A percentile compares a stretch with the other conserved stretches of the same genome.
Evolutionary conservation across 1,140 invertebrate genomes (phyloP).

Genomic region (Plutomurus gul): DNA sequence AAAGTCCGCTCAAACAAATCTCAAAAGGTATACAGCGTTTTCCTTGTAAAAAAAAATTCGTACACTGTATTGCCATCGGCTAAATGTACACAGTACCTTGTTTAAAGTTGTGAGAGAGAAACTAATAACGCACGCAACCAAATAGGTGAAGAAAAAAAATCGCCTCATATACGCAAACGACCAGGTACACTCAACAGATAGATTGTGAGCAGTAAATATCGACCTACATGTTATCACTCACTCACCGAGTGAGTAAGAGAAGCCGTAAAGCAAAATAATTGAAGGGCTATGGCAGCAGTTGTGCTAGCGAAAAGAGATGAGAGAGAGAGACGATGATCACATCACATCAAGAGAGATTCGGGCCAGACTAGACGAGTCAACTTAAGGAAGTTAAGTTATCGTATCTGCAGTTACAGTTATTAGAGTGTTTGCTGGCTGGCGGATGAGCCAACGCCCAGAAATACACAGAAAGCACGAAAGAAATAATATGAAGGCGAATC

Average conservation of each 20-base stretch:
- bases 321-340: not conserved
- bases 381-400: slow-evolving; percentile 29
- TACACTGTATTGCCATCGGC: no score
- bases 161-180: no score
- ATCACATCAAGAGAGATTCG: no score
- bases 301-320: not conserved
- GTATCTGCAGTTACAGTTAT: slow-evolving; percentile 29
- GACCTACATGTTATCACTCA: slow-evolving; percentile 16
- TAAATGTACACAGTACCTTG: no score
- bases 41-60: no score
- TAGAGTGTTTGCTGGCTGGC: slow-evolving; percentile 18
- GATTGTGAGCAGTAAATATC: not conserved
- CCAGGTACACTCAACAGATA: not conserved
- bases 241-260: slow-evolving; percentile 13
- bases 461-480: slow-evolving; percentile 24
- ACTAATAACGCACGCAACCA: no score
- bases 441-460: slow-evolving; percentile 28
- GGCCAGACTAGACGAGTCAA: not conserved
- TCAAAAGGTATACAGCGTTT: no score
- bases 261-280: slow-evolving; percentile 23
- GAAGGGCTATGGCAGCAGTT: not conserved
- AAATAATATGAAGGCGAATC: no score
- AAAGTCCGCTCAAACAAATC: no score
- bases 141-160: not conserved
- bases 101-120: no score